Evolutionary conservation across 2,888 invertebrate genomes (phyloP).

Genomic region (Drosophila affinis): DNA sequence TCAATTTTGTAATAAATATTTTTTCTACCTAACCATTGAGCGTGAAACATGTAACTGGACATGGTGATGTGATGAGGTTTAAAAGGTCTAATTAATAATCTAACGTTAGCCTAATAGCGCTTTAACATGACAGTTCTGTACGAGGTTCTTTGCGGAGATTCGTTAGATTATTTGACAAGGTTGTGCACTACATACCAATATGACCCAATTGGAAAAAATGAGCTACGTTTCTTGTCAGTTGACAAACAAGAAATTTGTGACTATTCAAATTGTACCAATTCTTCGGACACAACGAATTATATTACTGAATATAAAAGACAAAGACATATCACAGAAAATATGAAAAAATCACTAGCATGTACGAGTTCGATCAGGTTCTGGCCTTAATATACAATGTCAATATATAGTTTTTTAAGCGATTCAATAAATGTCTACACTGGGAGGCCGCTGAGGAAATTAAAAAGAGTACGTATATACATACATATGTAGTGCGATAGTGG

Average conservation of each 20-base stretch:
- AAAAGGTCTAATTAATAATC: not conserved
- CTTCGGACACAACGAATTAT: slow-evolving; percentile 37
- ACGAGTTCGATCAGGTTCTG: slow-evolving; percentile 84
- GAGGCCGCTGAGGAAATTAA: not conserved
- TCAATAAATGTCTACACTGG: slow-evolving; percentile 13
- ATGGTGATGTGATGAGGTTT: not conserved
- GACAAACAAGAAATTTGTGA: slow-evolving; percentile 60
- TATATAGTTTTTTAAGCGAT: slow-evolving; percentile 10
- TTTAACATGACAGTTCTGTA: slow-evolving; percentile 85
- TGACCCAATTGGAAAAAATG: slow-evolving; percentile 81
- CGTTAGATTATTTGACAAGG: slow-evolving; percentile 84
- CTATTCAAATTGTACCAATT: slow-evolving; percentile 51
- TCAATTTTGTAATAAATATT: not conserved
- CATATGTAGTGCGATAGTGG: not conserved
- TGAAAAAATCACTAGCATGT: slow-evolving; percentile 81
- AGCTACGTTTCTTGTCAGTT: slow-evolving; percentile 85
- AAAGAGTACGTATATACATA: too few relatives aligned
- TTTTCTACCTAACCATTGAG: not conserved
- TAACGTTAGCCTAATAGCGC: slow-evolving; percentile 11
- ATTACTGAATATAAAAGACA: slow-evolving; percentile 81
- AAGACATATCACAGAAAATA: slow-evolving; percentile 83
- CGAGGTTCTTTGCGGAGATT: slow-evolving; percentile 87
- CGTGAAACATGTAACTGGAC: not conserved
- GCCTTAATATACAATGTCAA: slow-evolving; percentile 84
- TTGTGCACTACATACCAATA: slow-evolving; percentile 84